Evolutionary conservation across 2,888 invertebrate species (phyloP), one percentile per base, ranked within the genome.

Genomic region (Glomeris marginata): DNA sequence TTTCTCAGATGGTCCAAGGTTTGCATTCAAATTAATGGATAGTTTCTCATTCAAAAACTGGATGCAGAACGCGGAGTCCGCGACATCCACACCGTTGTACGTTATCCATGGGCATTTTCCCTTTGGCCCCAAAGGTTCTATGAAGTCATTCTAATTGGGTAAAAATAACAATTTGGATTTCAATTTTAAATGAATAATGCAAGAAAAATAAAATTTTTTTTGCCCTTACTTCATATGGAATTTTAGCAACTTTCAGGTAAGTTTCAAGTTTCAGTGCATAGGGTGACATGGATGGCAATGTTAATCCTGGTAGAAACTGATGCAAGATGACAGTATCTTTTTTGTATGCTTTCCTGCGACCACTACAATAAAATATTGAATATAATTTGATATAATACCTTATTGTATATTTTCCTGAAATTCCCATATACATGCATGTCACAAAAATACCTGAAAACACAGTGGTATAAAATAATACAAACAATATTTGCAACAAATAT

Each of bases 211-310:
- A n/a, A n/a, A n/a, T n/a, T n/a, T n/a, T n/a, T n/a, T n/a, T n/a
- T n/a, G n/a, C n/a, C n/a, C n/a, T n/a, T n/a, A n/a, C n/a, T n/a
- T n/a, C n/a, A n/a, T n/a, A n/a, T 8, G 64, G 64, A 36, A 67
- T 64, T 46, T 62, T 61, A 2, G 62, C 59, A 63, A 67, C 63
- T 10, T 68, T 54, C 18, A 67, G 57, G 52, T 62, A 69, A 1
- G 69, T 68, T 57, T 68, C 66, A 48, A 69, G 55, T 52, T 69
- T 69, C 22, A 69, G 56, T 0, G 63, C 62, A 57, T 66, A 69
- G 2, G 68, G 66, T 3, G 67, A 67, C 1, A 63, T 48, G 49
- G 62, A 64, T 0, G 69, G 69, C 2, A 64, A 60, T 28, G 51
- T 42, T 4, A 60, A 59, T 11, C 61, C 64, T 37, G 55, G 50